Evolutionary conservation across 2,797 vertebrate species (phyloP).

Genomic region (Enoplosus armatus): DNA sequence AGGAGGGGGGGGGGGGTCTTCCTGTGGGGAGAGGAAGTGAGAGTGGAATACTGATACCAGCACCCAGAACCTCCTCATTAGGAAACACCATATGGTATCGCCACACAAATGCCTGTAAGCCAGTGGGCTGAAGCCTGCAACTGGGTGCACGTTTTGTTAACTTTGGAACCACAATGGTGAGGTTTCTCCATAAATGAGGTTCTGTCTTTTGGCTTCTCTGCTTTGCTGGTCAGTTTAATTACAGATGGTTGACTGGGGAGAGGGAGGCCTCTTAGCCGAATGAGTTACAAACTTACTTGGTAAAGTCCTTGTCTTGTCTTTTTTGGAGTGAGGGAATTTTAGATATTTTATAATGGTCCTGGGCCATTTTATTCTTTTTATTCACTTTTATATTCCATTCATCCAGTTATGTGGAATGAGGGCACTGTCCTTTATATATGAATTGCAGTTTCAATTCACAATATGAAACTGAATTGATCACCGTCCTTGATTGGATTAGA

Average conservation of each 20-base stretch:
- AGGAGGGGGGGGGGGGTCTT: conserved; percentile 54
- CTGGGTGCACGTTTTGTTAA: conserved; percentile 54
- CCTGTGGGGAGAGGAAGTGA: conserved; percentile 77
- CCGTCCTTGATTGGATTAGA: conserved; percentile 52
- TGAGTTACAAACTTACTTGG: background rate
- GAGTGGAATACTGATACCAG: conserved; percentile 75
- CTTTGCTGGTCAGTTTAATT: conserved; percentile 45
- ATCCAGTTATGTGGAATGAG: conserved; percentile 1
- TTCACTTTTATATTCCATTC: conserved; percentile 22
- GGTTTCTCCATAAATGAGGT: conserved; percentile 32
- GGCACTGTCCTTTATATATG: background rate
- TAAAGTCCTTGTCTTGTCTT: conserved; percentile 2
- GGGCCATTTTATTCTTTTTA: background rate
- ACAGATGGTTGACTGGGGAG: conserved; percentile 3
- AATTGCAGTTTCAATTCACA: conserved; percentile 27
- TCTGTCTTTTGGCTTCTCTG: conserved; percentile 15
- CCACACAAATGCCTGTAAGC: conserved; percentile 73
- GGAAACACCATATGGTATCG: conserved; percentile 79
- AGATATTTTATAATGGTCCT: background rate
- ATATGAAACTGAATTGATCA: conserved; percentile 40
- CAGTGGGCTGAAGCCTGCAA: conserved; percentile 71
- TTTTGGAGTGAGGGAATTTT: conserved; percentile 8
- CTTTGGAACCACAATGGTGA: conserved; percentile 43
- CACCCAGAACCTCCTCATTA: conserved; percentile 80
- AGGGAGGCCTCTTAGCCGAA: background rate